Conservation (phyloP, 2,888 invertebrate genomes). For the Conops quadrifasciatus region DNA sequence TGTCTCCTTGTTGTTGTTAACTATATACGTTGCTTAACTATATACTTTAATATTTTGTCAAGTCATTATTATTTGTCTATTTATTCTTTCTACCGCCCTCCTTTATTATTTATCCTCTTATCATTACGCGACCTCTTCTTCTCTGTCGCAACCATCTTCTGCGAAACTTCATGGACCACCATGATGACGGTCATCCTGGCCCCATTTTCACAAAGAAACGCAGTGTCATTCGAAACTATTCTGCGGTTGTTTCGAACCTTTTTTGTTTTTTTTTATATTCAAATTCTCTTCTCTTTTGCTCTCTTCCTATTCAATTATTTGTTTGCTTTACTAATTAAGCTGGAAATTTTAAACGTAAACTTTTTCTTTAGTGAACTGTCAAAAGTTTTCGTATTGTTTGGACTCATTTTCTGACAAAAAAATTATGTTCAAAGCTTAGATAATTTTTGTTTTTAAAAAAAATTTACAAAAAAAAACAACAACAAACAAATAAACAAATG, state of each 20-base stretch:
- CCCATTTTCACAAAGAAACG: not conserved
- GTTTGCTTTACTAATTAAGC: conserved; percentile 27
- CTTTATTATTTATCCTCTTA: not conserved
- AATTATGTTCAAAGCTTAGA: not conserved
- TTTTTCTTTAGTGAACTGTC: not conserved
- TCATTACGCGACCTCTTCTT: not conserved
- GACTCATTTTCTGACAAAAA: not conserved
- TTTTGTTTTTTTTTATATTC: not conserved
- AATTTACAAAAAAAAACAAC: not conserved
- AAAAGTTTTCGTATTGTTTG: conserved; percentile 7
- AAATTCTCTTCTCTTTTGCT: not conserved
- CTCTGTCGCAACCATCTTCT: not conserved
- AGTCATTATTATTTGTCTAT: conserved; percentile 46
- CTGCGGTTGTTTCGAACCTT: conserved; percentile 17
- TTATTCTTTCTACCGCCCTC: conserved; percentile 9
- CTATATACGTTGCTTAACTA: not conserved
- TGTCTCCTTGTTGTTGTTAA: conserved; percentile 4
- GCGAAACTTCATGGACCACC: no score
- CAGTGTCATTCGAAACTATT: conserved; percentile 33
- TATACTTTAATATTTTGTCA: conserved; percentile 38
- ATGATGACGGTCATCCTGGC: no score
- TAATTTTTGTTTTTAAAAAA: not conserved
- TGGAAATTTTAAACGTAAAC: conserved; percentile 9
- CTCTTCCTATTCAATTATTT: conserved; percentile 25
- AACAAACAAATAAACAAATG: not conserved